Evolutionary conservation across 37 sponge, comb jelly and placozoan species (phyloP).

Genomic region (Cliona cf. orientalis): DNA sequence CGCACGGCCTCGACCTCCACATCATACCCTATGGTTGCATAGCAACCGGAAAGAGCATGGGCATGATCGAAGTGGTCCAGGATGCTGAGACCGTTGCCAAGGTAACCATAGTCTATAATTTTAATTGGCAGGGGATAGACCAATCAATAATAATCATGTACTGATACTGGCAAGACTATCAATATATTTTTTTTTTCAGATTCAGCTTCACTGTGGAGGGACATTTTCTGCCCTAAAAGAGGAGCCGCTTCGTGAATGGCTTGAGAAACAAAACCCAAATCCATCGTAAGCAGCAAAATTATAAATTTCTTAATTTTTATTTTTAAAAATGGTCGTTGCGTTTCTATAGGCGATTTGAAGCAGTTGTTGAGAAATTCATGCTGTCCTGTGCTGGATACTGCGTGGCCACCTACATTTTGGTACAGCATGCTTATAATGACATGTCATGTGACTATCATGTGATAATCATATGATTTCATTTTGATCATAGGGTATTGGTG

Average conservation of each 20-base stretch:
- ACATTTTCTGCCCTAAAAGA: constrained; percentile 81
- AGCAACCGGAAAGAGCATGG: constrained; percentile 85
- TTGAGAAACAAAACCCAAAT: constrained; percentile 82
- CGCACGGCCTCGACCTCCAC: constrained; percentile 83
- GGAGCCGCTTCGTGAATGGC: constrained; percentile 82
- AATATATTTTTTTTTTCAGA: constrained; percentile 34
- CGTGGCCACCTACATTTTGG: constrained; percentile 93
- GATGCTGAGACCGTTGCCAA: constrained; percentile 89
- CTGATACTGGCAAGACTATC: neutral
- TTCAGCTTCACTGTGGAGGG: constrained; percentile 77
- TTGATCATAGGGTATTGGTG: constrained; percentile 83
- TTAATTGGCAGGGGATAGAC: neutral
- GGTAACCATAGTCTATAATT: constrained; percentile 29
- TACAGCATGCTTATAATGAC: constrained; percentile 15
- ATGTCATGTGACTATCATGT: neutral
- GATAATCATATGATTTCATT: neutral
- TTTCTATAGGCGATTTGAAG: constrained; percentile 38
- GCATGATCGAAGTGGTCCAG: constrained; percentile 95
- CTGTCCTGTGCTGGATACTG: constrained; percentile 96
- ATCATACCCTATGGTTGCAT: constrained; percentile 96
- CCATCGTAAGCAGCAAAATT: constrained; percentile 54
- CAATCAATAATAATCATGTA: neutral
- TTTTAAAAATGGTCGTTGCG: neutral
- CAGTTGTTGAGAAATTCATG: constrained; percentile 80
- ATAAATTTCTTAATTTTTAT: neutral